Base-by-base conservation (phyloP, 2,797 vertebrate species). In the Hipposideros larvatus region DNA sequence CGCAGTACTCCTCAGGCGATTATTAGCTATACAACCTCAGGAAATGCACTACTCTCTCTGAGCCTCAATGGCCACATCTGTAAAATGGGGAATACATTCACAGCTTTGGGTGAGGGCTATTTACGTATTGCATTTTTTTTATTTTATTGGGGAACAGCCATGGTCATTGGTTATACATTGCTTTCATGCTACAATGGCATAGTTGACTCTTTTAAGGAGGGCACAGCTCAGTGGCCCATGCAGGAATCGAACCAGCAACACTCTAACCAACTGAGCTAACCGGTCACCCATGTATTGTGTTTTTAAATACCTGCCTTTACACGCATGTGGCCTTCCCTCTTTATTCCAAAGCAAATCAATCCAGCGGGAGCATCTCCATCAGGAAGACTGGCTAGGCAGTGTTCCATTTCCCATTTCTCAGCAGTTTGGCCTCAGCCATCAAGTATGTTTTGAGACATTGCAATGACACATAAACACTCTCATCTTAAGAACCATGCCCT, bases 291-390 rank as follows among this genome's bases (percentile, higher is more conserved):
- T 43, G 43, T 43, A 43, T 43, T 43, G 43, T 1, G 9, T 43
- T 79, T 95, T 71, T 6, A 95, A 91, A 91, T 34, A 74, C 11
- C 26, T 70, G 34, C 18, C 48, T 89, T 89, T 75, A 14, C 21
- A 43, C 26, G 55, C 46, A 16, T 61, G 19, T 66, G 24, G 10
- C 21, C 9, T 73, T 55, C 16, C 14, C n/a, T 84, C 77, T 85
- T 93, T 70, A 43, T 37, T 87, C 43, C 65, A 87, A 71, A 90
- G 57, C 31, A 91, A 97, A 87, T 94, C 82, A 96, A 90, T 91
- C 66, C 57, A 97, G 74, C 97, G 95, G 61, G 90, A 92, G 79
- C 90, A 97, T 75, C 96, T 63, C 53, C 48, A 82, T 41, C 73
- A 78, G 91, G 0, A 91, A 77, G 71, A 83, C 57, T 87, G 88